These are phyloP conservation scores for Petroica traversi DNA, from an alignment of 2,113 vertebrate species.

Conservation along the genomic window DNA sequence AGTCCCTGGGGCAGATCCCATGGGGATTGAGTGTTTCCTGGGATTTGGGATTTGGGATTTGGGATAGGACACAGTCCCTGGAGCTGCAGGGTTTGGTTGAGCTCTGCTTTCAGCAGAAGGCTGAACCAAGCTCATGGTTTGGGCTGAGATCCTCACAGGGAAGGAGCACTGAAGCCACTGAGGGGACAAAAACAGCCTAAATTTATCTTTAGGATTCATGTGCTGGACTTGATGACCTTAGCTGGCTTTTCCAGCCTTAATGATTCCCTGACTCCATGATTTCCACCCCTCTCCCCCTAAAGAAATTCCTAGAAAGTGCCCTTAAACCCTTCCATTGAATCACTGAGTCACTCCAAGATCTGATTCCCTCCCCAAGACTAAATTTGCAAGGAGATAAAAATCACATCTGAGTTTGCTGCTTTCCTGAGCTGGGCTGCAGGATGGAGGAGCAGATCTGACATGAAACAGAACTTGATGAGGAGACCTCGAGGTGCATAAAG, in stretches of 20 bases:
- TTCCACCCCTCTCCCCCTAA: neutral
- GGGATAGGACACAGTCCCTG: rapidly evolving
- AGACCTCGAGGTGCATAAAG: neutral
- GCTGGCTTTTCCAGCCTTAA: neutral
- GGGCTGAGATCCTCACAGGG: neutral
- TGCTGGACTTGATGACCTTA: rapidly evolving
- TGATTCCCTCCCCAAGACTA: neutral
- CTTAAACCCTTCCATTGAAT: neutral
- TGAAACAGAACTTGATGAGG: neutral
- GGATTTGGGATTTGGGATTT: neutral
- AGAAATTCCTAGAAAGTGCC: neutral
- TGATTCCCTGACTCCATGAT: neutral
- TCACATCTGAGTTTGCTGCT: neutral
- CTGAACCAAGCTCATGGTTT: neutral
- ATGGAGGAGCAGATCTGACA: neutral
- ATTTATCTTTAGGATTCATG: neutral
- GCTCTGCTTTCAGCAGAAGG: neutral
- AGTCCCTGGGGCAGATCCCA: neutral
- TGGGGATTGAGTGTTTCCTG: neutral
- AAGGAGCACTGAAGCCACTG: neutral
- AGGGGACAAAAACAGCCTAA: neutral
- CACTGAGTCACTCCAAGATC: neutral
- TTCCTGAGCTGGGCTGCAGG: neutral
- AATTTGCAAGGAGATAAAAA: neutral
- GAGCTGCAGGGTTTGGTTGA: neutral